Evolutionary conservation across 2,113 vertebrate genomes (phyloP).

Genomic region (Nothobranchius kuhntae): DNA sequence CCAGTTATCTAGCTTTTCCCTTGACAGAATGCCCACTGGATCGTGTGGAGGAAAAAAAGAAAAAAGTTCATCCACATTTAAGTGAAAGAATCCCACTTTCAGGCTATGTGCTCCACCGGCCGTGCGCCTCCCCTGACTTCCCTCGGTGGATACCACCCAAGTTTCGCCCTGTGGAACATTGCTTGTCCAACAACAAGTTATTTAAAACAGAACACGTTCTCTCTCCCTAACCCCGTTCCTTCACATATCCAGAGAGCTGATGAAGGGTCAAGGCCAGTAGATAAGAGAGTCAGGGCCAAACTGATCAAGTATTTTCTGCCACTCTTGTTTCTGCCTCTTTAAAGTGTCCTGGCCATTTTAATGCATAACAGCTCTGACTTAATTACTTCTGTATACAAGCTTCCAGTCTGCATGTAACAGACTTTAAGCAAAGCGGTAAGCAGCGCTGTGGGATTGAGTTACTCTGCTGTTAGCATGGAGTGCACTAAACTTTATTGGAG

Average conservation of each 20-base stretch:
- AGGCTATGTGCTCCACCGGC: conserved; percentile 51
- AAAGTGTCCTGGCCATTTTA: conserved; percentile 65
- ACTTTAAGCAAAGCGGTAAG: conserved; percentile 67
- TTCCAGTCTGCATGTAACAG: conserved; percentile 59
- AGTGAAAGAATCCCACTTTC: conserved; percentile 55
- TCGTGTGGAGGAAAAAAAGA: conserved; percentile 32
- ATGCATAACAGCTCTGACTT: conserved; percentile 76
- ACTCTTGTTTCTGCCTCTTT: conserved; percentile 68
- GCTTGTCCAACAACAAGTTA: conserved; percentile 39
- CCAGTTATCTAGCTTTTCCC: conserved; percentile 37
- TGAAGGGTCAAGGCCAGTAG: conserved; percentile 14
- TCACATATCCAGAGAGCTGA: conserved; percentile 16
- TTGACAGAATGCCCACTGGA: conserved; percentile 30
- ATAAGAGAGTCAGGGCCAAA: conserved; percentile 38
- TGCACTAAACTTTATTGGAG: conserved; percentile 80
- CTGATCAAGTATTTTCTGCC: conserved; percentile 45
- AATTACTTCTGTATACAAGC: conserved; percentile 76
- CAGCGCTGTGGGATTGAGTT: conserved; percentile 67
- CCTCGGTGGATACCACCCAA: conserved; percentile 5
- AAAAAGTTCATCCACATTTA: conserved; percentile 55
- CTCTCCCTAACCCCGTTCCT: conserved; percentile 32
- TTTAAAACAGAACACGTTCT: conserved; percentile 38
- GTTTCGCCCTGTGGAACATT: conserved; percentile 30
- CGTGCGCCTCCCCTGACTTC: conserved; percentile 19
- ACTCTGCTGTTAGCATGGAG: conserved; percentile 75